Percentiles rank a stretch among this genome's conserved stretches.
These are phyloP conservation scores for Panulirus ornatus DNA, from an alignment of 1,140 invertebrate species.

Conservation along the genomic window DNA sequence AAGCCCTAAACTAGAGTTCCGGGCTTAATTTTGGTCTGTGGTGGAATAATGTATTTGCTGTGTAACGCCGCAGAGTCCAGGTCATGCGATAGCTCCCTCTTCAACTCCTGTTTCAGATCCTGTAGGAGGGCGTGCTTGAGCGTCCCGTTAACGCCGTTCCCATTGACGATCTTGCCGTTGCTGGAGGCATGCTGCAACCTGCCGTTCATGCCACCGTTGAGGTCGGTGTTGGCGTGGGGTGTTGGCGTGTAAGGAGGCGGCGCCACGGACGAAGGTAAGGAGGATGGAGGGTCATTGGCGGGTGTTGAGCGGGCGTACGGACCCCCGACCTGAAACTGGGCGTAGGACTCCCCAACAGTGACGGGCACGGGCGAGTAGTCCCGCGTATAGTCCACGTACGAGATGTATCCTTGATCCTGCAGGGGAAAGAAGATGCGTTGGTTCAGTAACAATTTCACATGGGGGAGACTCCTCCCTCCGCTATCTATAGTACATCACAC, in stretches of 20 bases:
- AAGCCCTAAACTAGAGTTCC: conserved; percentile 79
- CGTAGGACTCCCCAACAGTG: conserved; percentile 77
- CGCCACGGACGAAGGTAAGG: conserved; percentile 55
- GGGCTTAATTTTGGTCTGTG: conserved; percentile 80
- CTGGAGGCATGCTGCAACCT: conserved; percentile 80
- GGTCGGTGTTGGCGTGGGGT: conserved; percentile 80
- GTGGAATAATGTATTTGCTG: conserved; percentile 80
- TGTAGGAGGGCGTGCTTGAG: conserved; percentile 68
- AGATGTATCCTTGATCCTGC: conserved; percentile 86
- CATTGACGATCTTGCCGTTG: conserved; percentile 77
- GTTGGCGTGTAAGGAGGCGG: conserved; percentile 56
- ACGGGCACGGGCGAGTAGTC: conserved; percentile 86
- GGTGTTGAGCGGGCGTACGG: conserved; percentile 64
- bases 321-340: conserved; percentile 63
- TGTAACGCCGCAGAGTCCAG: conserved; percentile 76
- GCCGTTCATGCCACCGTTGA: conserved; percentile 86
- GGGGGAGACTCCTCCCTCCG: background rate
- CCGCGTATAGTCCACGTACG: conserved; percentile 90
- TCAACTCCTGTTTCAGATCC: conserved; percentile 77
- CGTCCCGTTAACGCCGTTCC: conserved; percentile 50
- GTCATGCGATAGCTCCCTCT: conserved; percentile 79
- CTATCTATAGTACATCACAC: too few species aligned
- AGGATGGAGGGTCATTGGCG: conserved; percentile 62
- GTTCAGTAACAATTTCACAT: too few species aligned
- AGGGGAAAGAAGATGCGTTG: background rate